Conservation (phyloP, 2,797 vertebrate genomes). For the Gobio occitaniae region DNA sequence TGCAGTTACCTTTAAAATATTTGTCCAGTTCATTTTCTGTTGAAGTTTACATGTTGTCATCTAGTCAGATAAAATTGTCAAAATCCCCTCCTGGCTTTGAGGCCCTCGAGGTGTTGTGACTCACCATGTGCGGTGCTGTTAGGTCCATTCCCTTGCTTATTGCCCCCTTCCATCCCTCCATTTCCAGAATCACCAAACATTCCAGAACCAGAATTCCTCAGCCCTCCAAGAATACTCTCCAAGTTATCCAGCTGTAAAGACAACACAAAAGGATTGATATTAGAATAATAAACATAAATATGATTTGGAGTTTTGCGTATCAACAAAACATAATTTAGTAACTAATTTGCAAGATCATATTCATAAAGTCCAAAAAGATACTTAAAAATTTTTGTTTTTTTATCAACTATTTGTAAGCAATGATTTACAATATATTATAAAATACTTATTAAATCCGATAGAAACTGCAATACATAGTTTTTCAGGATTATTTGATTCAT, state of each 20-base stretch:
- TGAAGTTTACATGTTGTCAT: slow-evolving; percentile 4
- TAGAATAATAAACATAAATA: not conserved
- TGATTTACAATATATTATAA: not conserved
- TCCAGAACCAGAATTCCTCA: slow-evolving; percentile 80
- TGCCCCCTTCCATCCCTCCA: slow-evolving; percentile 79
- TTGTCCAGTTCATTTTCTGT: not conserved
- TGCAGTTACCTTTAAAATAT: not conserved
- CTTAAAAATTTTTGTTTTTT: no score
- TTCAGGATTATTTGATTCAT: no score
- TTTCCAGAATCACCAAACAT: slow-evolving; percentile 87
- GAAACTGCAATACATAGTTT: no score
- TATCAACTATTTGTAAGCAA: no score
- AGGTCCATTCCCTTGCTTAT: slow-evolving; percentile 84
- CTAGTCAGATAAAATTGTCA: not conserved
- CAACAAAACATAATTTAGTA: not conserved
- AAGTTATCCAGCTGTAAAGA: slow-evolving; percentile 87
- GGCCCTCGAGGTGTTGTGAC: slow-evolving; percentile 23
- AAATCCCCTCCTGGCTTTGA: not conserved
- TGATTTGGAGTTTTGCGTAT: not conserved
- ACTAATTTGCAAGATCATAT: no score
- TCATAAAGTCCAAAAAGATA: not conserved
- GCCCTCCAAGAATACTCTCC: slow-evolving; percentile 92
- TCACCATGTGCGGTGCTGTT: slow-evolving; percentile 84
- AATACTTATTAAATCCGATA: no score
- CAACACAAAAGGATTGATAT: slow-evolving; percentile 26